Evolutionary conservation across 2,888 invertebrate species (phyloP).

Genomic region (Elmis aenea): DNA sequence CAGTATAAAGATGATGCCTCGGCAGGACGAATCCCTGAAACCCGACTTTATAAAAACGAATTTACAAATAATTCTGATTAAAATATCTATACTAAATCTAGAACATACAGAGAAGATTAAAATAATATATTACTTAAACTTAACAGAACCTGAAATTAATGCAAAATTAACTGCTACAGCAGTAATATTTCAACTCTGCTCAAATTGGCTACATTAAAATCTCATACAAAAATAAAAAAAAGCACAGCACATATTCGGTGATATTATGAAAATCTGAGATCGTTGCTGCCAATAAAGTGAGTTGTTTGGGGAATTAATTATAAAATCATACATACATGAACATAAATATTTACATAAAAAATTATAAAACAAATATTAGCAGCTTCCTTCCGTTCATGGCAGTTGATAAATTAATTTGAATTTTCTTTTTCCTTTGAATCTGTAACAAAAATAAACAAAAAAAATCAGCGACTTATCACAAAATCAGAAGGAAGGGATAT

Average conservation of each 20-base stretch:
- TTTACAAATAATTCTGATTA: not conserved
- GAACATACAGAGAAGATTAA: not conserved
- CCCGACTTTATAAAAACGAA: too few relatives aligned
- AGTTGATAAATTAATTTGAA: slow-evolving; percentile 54
- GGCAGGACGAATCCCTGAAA: too few relatives aligned
- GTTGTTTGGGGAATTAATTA: slow-evolving; percentile 17
- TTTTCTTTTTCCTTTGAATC: slow-evolving; percentile 64
- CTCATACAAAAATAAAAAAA: too few relatives aligned
- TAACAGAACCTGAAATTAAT: too few relatives aligned
- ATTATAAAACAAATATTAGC: not conserved
- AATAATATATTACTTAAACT: not conserved
- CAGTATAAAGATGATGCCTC: too few relatives aligned
- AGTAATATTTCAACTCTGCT: too few relatives aligned
- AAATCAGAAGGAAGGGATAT: too few relatives aligned
- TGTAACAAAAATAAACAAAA: slow-evolving; percentile 41
- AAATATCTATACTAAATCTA: slow-evolving; percentile 16
- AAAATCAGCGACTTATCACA: too few relatives aligned
- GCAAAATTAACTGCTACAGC: too few relatives aligned
- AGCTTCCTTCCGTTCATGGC: not conserved
- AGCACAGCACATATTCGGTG: not conserved
- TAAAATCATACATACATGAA: slow-evolving; percentile 1
- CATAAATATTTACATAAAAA: not conserved
- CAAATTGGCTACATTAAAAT: too few relatives aligned
- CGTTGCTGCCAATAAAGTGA: slow-evolving; percentile 17
- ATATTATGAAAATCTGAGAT: slow-evolving; percentile 15